Conservation (phyloP, 2,888 invertebrate species). For the Polydrusus tereticollis region DNA sequence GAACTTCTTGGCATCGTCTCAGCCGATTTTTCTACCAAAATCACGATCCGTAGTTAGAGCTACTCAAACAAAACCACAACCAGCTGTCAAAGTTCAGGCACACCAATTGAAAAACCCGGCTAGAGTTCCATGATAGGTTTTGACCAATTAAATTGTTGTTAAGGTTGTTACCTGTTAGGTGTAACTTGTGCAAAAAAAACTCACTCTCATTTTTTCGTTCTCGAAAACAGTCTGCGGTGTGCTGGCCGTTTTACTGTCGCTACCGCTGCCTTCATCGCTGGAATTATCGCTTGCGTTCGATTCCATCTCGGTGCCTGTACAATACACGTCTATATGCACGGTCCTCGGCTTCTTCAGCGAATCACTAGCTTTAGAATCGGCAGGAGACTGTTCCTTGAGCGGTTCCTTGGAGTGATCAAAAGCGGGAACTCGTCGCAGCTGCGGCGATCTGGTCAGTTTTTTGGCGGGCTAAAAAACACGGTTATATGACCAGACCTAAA, state of each 20-base stretch:
- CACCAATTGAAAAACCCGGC: too few species aligned
- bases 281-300: slow-evolving; percentile 58
- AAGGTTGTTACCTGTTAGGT: too few species aligned
- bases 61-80: too few species aligned
- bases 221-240: slow-evolving; percentile 77
- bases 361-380: slow-evolving; percentile 60
- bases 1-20: too few species aligned
- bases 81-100: too few species aligned
- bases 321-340: slow-evolving; percentile 82
- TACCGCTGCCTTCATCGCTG: slow-evolving; percentile 56
- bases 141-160: too few species aligned
- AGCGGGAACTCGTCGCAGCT: slow-evolving; percentile 52
- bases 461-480: slow-evolving; percentile 32
- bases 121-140: too few species aligned
- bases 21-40: too few species aligned
- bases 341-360: slow-evolving; percentile 72
- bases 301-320: slow-evolving; percentile 74
- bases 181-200: neutral
- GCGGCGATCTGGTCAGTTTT: slow-evolving; percentile 50
- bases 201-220: slow-evolving; percentile 72
- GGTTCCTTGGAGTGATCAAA: slow-evolving; percentile 39
- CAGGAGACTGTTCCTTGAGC: slow-evolving; percentile 48
- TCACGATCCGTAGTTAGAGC: too few species aligned
- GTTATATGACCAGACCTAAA: neutral
- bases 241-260: slow-evolving; percentile 65